A percentile compares a stretch with the other conserved stretches of the same genome.
Conservation (phyloP, 2,113 vertebrate genomes). For the Anarrhichthys ocellatus region DNA sequence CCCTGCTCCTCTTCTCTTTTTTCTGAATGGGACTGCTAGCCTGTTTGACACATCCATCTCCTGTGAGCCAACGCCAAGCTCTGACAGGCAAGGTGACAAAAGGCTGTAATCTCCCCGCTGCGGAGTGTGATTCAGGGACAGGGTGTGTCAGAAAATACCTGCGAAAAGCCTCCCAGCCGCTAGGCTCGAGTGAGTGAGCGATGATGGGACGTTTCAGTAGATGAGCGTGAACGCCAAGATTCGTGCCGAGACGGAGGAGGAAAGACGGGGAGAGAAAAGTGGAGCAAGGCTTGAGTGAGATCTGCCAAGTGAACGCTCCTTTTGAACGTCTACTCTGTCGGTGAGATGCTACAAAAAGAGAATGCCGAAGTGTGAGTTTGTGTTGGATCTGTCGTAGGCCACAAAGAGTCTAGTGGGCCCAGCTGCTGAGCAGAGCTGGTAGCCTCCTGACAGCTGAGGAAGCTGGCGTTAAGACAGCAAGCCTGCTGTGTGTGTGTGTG, state of each 20-base stretch:
- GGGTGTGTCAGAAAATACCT: conserved; percentile 82
- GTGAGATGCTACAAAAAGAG: conserved; percentile 49
- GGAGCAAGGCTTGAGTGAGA: conserved; percentile 58
- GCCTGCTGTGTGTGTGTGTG: conserved; percentile 8
- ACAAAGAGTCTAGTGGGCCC: conserved; percentile 30
- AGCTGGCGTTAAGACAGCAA: conserved; percentile 35
- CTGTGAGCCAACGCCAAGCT: conserved; percentile 65
- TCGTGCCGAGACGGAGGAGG: conserved; percentile 67
- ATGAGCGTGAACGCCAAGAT: conserved; percentile 67
- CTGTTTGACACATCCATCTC: conserved; percentile 72
- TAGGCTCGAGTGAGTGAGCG: conserved; percentile 72
- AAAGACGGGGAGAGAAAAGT: conserved; percentile 34
- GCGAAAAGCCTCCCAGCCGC: conserved; percentile 66
- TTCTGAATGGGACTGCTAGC: conserved; percentile 62
- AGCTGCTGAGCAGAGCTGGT: conserved; percentile 67
- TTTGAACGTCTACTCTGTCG: conserved; percentile 53
- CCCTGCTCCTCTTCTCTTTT: not conserved
- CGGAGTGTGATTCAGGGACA: conserved; percentile 68
- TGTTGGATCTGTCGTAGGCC: conserved; percentile 58
- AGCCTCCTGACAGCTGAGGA: conserved; percentile 61
- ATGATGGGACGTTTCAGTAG: conserved; percentile 81
- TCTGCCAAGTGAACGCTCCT: conserved; percentile 56
- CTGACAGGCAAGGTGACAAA: conserved; percentile 79
- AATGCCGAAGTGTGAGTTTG: conserved; percentile 59
- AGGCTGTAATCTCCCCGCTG: conserved; percentile 78